phyloP scores from a whole-genome alignment of 2,113 vertebrate genomes.

The Elaphurus davidianus region DNA sequence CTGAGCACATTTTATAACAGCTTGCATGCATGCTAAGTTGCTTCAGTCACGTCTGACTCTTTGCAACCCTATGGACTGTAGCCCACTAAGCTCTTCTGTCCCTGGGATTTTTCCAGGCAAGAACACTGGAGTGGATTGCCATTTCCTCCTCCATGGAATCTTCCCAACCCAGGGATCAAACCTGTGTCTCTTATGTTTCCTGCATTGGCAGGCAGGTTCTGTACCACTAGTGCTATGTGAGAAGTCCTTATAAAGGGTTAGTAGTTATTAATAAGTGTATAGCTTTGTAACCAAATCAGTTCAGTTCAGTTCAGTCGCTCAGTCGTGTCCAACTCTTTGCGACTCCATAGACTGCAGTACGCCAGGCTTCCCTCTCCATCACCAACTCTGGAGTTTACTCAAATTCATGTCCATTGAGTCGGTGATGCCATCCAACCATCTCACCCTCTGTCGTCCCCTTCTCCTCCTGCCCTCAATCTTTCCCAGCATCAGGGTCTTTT shows the following conservation, averaged over 20 bases:
- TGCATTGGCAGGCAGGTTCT: too few species aligned
- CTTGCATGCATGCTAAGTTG: neutral
- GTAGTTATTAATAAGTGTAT: neutral
- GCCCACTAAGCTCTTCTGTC: neutral
- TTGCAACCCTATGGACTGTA: neutral
- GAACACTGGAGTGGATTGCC: neutral
- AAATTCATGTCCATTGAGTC: neutral
- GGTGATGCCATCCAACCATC: neutral
- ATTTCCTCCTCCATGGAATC: too few species aligned
- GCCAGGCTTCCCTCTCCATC: neutral
- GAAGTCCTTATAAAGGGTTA: neutral
- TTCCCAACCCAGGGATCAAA: too few species aligned
- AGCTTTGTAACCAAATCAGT: neutral
- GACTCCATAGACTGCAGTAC: rapidly evolving
- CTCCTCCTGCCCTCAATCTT: neutral
- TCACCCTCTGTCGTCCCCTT: neutral
- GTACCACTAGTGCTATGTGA: too few species aligned
- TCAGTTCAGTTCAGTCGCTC: neutral
- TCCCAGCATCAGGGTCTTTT: neutral
- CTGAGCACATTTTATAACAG: neutral
- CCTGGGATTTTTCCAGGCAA: neutral
- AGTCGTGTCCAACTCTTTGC: neutral
- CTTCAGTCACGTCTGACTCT: neutral
- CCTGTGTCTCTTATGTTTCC: too few species aligned
- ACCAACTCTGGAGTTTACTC: neutral